These are phyloP conservation scores for Dasyornis broadbenti DNA, from an alignment of 2,113 vertebrate genomes.

Conservation along the genomic window DNA sequence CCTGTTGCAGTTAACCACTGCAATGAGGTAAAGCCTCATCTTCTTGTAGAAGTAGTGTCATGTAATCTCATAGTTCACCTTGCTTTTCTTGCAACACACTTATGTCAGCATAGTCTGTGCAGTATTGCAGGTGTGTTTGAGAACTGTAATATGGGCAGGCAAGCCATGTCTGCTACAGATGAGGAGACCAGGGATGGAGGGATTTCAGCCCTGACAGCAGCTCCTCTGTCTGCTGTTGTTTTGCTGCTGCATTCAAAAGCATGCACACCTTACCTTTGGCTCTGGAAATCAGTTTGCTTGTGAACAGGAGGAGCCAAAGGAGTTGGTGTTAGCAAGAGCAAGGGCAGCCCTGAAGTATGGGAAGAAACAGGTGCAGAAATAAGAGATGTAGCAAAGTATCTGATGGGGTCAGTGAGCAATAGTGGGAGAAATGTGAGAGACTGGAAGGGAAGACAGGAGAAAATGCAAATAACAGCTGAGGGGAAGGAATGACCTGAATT, in stretches of 20 bases:
- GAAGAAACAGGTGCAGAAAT: neutral
- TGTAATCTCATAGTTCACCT: neutral
- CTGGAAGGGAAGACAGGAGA: neutral
- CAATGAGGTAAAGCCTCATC: neutral
- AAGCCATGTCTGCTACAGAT: neutral
- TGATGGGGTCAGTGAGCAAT: neutral
- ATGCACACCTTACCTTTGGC: accelerated
- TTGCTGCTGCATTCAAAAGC: neutral
- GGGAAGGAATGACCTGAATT: neutral
- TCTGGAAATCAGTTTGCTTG: neutral
- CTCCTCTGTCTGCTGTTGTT: neutral
- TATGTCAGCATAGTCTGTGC: accelerated
- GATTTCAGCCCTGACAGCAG: neutral
- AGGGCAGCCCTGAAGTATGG: neutral
- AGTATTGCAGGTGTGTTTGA: neutral
- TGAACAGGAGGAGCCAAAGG: neutral
- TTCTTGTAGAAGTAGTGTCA: neutral
- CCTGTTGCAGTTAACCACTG: neutral
- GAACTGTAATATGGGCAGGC: neutral
- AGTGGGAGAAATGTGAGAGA: neutral
- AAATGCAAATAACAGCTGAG: neutral
- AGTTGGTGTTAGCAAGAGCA: neutral
- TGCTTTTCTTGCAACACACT: neutral
- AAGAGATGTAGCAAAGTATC: neutral
- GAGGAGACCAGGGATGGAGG: neutral